Evolutionary conservation across 2,888 invertebrate genomes (phyloP), one percentile per base, ranked within the genome.

Genomic region (Xanthia togata): DNA sequence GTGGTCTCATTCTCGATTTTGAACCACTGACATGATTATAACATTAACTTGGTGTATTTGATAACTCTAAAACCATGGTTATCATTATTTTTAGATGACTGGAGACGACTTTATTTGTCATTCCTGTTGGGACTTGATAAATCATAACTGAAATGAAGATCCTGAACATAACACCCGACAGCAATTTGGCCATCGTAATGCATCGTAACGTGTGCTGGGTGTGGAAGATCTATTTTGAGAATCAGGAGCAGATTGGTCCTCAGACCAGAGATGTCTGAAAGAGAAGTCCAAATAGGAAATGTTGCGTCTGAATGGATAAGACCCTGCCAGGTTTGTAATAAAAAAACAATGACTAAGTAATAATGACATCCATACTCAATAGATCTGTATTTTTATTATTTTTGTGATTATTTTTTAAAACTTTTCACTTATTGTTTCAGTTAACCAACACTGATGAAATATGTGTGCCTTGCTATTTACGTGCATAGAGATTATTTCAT

Each of bases 401-500:
- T 23, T 31, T 31, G 31, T 31, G 31, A 31, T 31, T 31, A 2
- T 31, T 31, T 31, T 31, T 53, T 11, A 0, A 23, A 67, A 14
- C 50, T 31, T 50, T 67, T 67, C 4, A 23, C 14, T 50, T 53
- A 35, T 35, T 35, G 50, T 53, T 67, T 35, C 23, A 53, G 67
- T 53, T 50, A 67, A 50, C 67, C 8, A 31, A 23, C 50, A 35
- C 2, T 65, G 31, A 67, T 53, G 35, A 67, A 50, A 35, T 67
- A 35, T 67, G 65, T 67, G 47, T 67, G 31, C 67, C 50, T 35
- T 67, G 67, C 50, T 67, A 50, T 67, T 67, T 67, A 67, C 47
- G 67, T 8, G 67, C 67, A 67, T 31, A 67, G 67, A 67, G 67
- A 67, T 23, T 35, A 9, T 35, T 23, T 23, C 35, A 50, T n/a